phyloP scores from a whole-genome alignment of 2,888 invertebrate species.

The Melinopterus prodromus region DNA sequence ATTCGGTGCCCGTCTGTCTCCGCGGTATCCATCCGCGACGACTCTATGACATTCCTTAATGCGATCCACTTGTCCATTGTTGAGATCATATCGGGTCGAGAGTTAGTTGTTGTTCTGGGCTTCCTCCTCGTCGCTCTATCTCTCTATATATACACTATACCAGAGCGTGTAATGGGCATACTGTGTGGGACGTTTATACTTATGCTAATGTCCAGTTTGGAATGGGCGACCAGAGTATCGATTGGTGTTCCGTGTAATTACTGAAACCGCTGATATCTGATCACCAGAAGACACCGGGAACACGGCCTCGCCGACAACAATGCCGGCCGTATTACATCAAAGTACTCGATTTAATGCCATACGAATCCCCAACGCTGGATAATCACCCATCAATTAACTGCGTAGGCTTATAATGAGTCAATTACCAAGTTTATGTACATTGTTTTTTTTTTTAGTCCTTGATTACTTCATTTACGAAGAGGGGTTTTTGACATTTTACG shows the following conservation, averaged over 20 bases:
- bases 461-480: neutral
- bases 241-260: constrained; percentile 4
- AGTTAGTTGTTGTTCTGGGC: constrained; percentile 9
- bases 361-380: neutral
- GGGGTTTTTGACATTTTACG: neutral
- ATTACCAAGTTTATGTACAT: neutral
- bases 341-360: neutral
- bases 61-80: constrained; percentile 34
- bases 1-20: constrained; percentile 48
- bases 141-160: neutral
- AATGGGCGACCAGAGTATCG: neutral
- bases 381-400: neutral
- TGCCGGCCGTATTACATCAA: neutral
- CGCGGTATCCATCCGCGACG: constrained; percentile 19
- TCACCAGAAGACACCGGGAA: neutral
- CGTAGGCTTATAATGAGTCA: neutral
- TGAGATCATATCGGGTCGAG: constrained; percentile 27
- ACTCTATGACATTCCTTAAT: constrained; percentile 27
- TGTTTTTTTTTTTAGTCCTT: neutral
- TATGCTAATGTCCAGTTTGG: constrained; percentile 12
- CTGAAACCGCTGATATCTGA: neutral
- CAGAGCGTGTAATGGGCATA: neutral
- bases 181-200: constrained; percentile 17
- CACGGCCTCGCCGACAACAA: neutral
- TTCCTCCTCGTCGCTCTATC: neutral